These are phyloP conservation scores for Coenonympha glycerion DNA, from an alignment of 2,888 invertebrate genomes.

Conservation along the genomic window DNA sequence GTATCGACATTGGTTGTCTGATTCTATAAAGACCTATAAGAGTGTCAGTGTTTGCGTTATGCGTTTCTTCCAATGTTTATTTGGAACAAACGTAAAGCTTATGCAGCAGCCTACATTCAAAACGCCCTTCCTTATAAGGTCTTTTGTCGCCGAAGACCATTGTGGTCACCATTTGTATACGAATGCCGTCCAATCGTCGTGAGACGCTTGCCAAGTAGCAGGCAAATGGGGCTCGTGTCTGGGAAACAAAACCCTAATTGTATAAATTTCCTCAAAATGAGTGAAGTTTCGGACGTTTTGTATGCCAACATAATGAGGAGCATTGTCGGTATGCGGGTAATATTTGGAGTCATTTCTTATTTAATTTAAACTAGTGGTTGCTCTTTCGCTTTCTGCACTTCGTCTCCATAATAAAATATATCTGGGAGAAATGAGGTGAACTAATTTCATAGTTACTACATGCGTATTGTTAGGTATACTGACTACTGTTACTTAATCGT, in stretches of 20 bases:
- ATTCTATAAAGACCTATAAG: too few relatives aligned
- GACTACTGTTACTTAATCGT: too few relatives aligned
- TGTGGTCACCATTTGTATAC: conserved; percentile 21
- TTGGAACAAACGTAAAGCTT: not conserved
- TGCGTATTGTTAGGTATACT: too few relatives aligned
- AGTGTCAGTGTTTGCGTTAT: not conserved
- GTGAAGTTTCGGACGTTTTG: not conserved
- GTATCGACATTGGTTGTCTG: too few relatives aligned
- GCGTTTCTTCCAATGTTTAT: not conserved
- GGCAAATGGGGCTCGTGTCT: conserved; percentile 16
- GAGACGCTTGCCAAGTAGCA: conserved; percentile 11
- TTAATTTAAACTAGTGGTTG: too few relatives aligned
- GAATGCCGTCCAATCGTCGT: conserved; percentile 8
- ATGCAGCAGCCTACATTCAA: conserved; percentile 6
- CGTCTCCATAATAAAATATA: too few relatives aligned
- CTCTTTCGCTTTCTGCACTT: too few relatives aligned
- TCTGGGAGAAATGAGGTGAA: too few relatives aligned
- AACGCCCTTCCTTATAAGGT: conserved; percentile 12
- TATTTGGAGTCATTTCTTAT: too few relatives aligned
- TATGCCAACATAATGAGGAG: not conserved
- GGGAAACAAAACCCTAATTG: conserved; percentile 15
- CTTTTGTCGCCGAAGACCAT: conserved; percentile 13
- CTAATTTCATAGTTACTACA: too few relatives aligned
- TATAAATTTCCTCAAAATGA: conserved; percentile 18
- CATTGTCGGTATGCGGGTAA: too few relatives aligned